Evolutionary conservation across 1,140 invertebrate genomes (phyloP), one percentile per base, ranked within the genome.

Genomic region (Drosophila melanica): DNA sequence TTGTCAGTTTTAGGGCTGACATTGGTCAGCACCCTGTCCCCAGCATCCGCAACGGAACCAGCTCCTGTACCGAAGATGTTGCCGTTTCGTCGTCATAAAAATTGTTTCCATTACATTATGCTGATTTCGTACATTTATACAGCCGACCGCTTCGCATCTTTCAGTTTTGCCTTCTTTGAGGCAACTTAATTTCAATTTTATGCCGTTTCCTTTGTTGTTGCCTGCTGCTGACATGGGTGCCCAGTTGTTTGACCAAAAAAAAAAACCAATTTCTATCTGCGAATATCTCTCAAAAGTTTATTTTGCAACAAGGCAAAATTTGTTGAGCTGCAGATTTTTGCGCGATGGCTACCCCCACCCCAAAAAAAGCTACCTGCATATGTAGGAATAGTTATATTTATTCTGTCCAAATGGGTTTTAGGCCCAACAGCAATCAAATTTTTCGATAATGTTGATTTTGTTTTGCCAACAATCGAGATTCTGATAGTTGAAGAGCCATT

Each of bases 21-120:
- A 87, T 87, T 87, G 84, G 84, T 79, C 82, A 71, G 30, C 12
- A 16, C 9, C 10, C 16, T 33, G 20, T 16, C 50, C 18, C 20
- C 16, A 41, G 58, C 47, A 41, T 3, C 12, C 9, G 55, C 35
- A 27, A 16, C 54, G 18, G 9, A 11, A 41, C 41, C 18, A 48
- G 53, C 35, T 47, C n/a, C 45, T n/a, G 27, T 20, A 10, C 16
- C 8, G 18, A 66, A 59, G 54, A 57, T 30, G 44, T 47, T 71
- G 18, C 30, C 39, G 14, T 55, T 44, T 64, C 30, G 73, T 87
- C 80, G 79, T 89, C 84, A 84, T 84, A 87, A 84, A 87, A 89
- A 87, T 89, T 89, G 84, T 89, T 89, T 89, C 84, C 84, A 89
- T 89, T 89, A 89, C 85, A 89, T 89, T 89, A 89, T 89, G 84